Conservation (phyloP, 2,888 invertebrate genomes). For the Archaeoteleia sp. region DNA sequence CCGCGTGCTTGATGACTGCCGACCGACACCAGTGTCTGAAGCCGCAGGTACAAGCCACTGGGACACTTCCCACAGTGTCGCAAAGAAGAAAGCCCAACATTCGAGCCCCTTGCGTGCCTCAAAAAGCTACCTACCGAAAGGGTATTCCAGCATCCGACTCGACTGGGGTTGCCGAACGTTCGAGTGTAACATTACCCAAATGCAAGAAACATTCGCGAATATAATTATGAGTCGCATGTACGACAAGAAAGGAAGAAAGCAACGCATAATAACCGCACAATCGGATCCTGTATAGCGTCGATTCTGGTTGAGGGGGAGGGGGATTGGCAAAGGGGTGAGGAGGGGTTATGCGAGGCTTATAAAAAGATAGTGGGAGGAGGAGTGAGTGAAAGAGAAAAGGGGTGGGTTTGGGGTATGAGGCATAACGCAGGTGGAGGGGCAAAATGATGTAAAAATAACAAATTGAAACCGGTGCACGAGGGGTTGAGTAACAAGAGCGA, state of each 20-base stretch:
- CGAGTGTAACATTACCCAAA: conserved; percentile 18
- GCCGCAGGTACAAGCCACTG: no score
- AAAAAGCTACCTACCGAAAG: no score
- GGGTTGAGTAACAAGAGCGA: conserved; percentile 57
- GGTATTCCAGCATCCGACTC: conserved; percentile 16
- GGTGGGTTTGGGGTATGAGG: conserved; percentile 12
- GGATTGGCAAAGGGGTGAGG: neutral
- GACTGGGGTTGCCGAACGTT: conserved; percentile 20
- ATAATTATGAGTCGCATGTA: conserved; percentile 58
- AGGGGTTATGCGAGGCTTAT: no score
- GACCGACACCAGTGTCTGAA: no score
- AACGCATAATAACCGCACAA: conserved; percentile 62
- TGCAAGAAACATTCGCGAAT: conserved; percentile 29
- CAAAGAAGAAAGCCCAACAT: no score
- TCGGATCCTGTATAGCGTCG: conserved; percentile 56
- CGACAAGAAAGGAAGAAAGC: conserved; percentile 38
- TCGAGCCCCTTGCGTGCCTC: no score
- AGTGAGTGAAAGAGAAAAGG: conserved; percentile 37
- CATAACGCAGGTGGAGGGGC: conserved; percentile 51
- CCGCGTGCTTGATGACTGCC: no score
- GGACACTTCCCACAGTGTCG: no score
- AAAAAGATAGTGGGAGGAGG: conserved; percentile 20
- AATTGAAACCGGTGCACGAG: conserved; percentile 69
- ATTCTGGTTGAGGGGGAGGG: conserved; percentile 4
- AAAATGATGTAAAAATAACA: conserved; percentile 71